Evolutionary conservation across 1,140 invertebrate genomes (phyloP), one percentile per base, ranked within the genome.

Genomic region (Geopemphigus sp.): DNA sequence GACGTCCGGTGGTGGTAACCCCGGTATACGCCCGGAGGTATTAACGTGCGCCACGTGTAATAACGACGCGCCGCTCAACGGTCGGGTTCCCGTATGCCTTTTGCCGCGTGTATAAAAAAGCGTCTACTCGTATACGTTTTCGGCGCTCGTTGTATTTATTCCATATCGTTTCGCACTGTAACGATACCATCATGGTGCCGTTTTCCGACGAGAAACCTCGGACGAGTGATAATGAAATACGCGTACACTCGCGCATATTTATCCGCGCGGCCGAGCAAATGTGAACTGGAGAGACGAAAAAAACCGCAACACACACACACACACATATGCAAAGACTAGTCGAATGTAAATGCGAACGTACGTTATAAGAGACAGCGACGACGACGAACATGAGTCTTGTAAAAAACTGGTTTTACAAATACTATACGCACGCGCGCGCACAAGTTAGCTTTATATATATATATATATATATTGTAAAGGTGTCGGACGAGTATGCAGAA

Each of bases 331-430:
- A 68, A 68, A 68, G 45, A 68, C n/a, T n/a, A n/a, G 66, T 68
- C 47, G 45, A 68, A 68, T 68, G 22, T 68, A 50, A 68, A 68
- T 68, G 66, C 47, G 22, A 50, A n/a, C 15, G 66, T 50, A 50
- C 50, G 24, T 47, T 39, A 11, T 64, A 47, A 19, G 15, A 70
- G 24, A 70, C 24, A n/a, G 47, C 47, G 45, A 50, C 45, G 22
- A 70, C 66, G 22, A 53, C 47, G 66, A 70, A 54, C 68, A 72
- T 14, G 50, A 72, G 68, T 29, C 68, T 53, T 54, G 68, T 72
- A 72, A 72, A 72, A 72, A 72, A 72, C 68, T 72, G 68, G 68
- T 72, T 72, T 72, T 32, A 72, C 24, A 72, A 72, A 54, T 72
- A 72, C 54, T 72, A 29, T 72, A 70, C 47, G 22, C 45, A 47